phyloP scores from a whole-genome alignment of 2,888 invertebrate species.

The Adelognathus sp. region DNA sequence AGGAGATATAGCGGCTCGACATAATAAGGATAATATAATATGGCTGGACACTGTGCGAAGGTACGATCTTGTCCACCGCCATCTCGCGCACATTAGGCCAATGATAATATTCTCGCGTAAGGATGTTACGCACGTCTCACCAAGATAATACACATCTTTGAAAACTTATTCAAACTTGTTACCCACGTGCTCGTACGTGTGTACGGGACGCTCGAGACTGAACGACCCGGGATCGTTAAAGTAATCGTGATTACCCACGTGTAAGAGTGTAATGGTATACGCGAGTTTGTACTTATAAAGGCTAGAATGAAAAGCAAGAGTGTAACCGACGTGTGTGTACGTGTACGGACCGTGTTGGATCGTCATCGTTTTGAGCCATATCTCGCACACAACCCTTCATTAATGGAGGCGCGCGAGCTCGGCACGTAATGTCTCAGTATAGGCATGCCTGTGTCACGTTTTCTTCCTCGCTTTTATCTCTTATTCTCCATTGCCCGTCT shows the following conservation, averaged over 20 bases:
- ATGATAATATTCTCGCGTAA: slow-evolving; percentile 42
- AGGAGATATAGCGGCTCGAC: background rate
- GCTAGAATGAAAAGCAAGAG: slow-evolving; percentile 33
- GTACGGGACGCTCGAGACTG: slow-evolving; percentile 13
- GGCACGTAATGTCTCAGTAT: slow-evolving; percentile 43
- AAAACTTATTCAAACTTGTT: slow-evolving; percentile 49
- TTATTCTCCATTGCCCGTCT: slow-evolving; percentile 17
- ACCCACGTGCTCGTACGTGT: too few species aligned
- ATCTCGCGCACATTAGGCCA: slow-evolving; percentile 21
- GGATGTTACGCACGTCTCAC: background rate
- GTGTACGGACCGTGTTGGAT: background rate
- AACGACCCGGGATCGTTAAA: slow-evolving; percentile 50
- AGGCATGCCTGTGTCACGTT: slow-evolving; percentile 9
- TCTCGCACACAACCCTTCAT: slow-evolving; percentile 47
- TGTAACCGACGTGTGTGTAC: background rate
- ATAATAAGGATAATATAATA: background rate
- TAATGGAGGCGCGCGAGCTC: slow-evolving; percentile 36
- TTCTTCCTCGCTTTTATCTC: slow-evolving; percentile 25
- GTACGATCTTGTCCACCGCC: background rate
- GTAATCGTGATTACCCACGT: slow-evolving; percentile 45
- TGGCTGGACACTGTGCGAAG: background rate
- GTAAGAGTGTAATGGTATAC: slow-evolving; percentile 26
- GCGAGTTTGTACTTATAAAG: slow-evolving; percentile 9
- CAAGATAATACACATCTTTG: slow-evolving; percentile 42
- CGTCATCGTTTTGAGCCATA: slow-evolving; percentile 49